These are phyloP conservation scores for Sebastes umbrosus DNA, from an alignment of 2,797 vertebrate species.

Conservation along the genomic window DNA sequence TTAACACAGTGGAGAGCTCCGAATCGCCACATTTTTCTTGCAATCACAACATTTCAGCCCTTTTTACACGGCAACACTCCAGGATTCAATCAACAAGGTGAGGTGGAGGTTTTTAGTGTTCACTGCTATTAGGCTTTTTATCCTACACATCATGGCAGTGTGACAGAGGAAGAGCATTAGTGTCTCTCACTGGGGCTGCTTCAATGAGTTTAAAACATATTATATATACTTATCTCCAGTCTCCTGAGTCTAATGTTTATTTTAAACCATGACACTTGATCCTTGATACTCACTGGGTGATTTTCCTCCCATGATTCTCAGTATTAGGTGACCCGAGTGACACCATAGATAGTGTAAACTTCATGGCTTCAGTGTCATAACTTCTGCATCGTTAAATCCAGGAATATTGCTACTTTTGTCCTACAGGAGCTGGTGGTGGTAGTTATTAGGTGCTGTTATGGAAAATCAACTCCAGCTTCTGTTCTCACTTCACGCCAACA, in stretches of 20 bases:
- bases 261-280: neutral
- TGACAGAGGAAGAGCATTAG: slow-evolving; percentile 2
- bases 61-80: neutral
- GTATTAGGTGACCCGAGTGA: neutral
- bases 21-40: slow-evolving; percentile 1
- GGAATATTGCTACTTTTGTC: neutral
- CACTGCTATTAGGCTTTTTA: neutral
- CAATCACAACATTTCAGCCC: neutral
- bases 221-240: neutral
- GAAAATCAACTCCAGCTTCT: slow-evolving; percentile 23
- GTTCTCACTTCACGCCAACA: slow-evolving; percentile 29
- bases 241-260: neutral
- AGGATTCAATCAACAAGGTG: neutral
- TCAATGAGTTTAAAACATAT: neutral
- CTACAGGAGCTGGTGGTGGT: neutral
- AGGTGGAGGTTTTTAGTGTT: neutral
- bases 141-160: neutral
- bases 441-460: neutral
- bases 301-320: neutral
- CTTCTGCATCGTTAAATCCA: neutral
- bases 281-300: neutral
- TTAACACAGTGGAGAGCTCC: neutral
- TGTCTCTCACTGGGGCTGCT: neutral
- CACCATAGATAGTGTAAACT: neutral
- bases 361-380: neutral